A percentile compares a stretch with the other conserved stretches of the same genome.
Conservation (phyloP, 2,113 vertebrate genomes). For the Pelecanoides urinatrix region DNA sequence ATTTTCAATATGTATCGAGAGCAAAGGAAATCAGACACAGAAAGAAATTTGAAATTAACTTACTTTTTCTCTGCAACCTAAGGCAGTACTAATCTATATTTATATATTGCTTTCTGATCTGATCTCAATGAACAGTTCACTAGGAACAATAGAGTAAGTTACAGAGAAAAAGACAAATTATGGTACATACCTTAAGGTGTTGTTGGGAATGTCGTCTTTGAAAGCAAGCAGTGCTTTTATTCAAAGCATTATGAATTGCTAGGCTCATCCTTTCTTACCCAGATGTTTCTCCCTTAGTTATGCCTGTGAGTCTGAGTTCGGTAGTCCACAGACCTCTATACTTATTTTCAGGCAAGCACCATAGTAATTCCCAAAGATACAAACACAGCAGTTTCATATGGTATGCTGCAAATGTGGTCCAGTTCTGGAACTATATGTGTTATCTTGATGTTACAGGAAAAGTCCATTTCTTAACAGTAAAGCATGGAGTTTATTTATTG, state of each 20-base stretch:
- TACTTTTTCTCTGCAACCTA: background rate
- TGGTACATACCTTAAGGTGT: background rate
- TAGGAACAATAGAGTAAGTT: background rate
- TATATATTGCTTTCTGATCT: background rate
- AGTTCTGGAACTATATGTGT: background rate
- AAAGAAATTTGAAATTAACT: background rate
- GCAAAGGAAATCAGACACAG: background rate
- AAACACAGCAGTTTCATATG: background rate
- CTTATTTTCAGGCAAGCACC: background rate
- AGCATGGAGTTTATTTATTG: background rate
- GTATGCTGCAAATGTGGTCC: background rate
- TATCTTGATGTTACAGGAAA: background rate
- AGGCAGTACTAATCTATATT: background rate
- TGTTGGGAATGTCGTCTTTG: background rate
- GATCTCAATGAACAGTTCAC: background rate
- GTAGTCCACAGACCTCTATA: background rate
- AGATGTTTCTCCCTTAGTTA: background rate
- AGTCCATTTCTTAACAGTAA: background rate
- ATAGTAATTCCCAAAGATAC: background rate
- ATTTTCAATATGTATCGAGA: background rate
- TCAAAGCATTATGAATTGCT: background rate
- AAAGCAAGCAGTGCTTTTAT: background rate
- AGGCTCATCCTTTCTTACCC: background rate
- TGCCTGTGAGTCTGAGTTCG: background rate
- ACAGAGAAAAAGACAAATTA: background rate